Percentiles rank a stretch among this genome's conserved stretches.
Conservation (phyloP, 2,113 vertebrate genomes). For the Sprattus sprattus region DNA sequence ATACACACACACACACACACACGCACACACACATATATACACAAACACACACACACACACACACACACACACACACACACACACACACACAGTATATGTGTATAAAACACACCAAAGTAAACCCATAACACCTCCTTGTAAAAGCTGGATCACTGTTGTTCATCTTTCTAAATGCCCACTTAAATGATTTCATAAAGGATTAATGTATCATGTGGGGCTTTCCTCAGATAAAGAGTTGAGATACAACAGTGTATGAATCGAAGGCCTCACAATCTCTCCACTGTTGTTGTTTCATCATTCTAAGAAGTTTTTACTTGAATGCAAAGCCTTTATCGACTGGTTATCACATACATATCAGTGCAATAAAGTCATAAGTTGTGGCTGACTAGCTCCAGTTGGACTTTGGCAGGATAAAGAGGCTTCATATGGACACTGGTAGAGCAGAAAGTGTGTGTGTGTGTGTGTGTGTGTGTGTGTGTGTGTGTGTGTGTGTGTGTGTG, state of each 20-base stretch:
- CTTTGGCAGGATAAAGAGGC: constrained; percentile 32
- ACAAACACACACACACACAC: too few species aligned
- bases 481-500: not conserved
- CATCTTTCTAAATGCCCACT: too few species aligned
- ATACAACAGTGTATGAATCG: not conserved
- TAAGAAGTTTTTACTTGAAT: not conserved
- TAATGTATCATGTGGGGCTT: not conserved
- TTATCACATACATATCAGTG: constrained; percentile 29
- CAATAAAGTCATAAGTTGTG: not conserved
- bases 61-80: too few species aligned
- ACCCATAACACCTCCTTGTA: too few species aligned
- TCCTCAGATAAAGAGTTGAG: not conserved
- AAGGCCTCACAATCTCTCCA: not conserved
- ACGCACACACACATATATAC: too few species aligned
- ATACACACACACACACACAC: too few species aligned
- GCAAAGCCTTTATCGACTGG: too few species aligned
- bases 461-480: not conserved
- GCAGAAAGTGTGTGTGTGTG: not conserved
- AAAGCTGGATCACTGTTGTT: too few species aligned
- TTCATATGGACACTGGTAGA: not conserved
- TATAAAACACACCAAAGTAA: too few species aligned
- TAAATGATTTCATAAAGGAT: too few species aligned
- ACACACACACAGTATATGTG: too few species aligned
- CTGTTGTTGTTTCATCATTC: not conserved
- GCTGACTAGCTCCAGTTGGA: constrained; percentile 22